Base-by-base conservation (phyloP, 2,888 invertebrate species). In the Chrysolina americana region DNA sequence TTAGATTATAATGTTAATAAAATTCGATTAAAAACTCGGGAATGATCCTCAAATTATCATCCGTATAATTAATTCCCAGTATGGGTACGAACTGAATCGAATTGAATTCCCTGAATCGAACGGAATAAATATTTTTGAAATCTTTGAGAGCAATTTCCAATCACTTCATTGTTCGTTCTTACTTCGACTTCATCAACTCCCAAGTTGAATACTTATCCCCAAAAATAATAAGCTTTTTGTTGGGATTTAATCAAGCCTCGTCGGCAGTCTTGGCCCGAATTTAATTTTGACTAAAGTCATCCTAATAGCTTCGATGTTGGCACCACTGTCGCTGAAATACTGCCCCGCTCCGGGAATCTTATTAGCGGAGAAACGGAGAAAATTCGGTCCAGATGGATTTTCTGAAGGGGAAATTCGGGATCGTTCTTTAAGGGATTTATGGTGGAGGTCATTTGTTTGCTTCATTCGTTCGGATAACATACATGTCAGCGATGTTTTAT, bases 241-340 rank as follows among this genome's bases (percentile, higher is more conserved):
- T 70, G 19, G 70, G 70, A 75, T 75, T 77, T 77, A 77, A 77
- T 77, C 77, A 62, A 66, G 72, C 70, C 17, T 28, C 68, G 56
- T 70, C 59, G 47, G 73, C 69, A 73, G 76, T 77, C 75, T 76
- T 66, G 71, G 74, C 41, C 70, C 71, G 73, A 73, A 76, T 79
- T 79, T 79, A 79, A 79, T 79, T 78, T 78, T 78, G 77, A 75
- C 77, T 78, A 77, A 76, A 79, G 76, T 79, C 78, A 77, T 76
- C 78, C 77, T 78, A 78, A 79, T 79, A 78, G 79, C 74, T 74
- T 76, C 75, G 76, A 78, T 65, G 77, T 65, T 50, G 41, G 71
- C 64, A 65, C 66, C 63, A 68, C 59, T 59, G 59, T 59, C 59
- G 59, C 65, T 56, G 65, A 59, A 68, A 68, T 68, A 72, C 62